These are phyloP conservation scores for Mallotus villosus DNA, from an alignment of 2,797 vertebrate species.

Conservation along the genomic window DNA sequence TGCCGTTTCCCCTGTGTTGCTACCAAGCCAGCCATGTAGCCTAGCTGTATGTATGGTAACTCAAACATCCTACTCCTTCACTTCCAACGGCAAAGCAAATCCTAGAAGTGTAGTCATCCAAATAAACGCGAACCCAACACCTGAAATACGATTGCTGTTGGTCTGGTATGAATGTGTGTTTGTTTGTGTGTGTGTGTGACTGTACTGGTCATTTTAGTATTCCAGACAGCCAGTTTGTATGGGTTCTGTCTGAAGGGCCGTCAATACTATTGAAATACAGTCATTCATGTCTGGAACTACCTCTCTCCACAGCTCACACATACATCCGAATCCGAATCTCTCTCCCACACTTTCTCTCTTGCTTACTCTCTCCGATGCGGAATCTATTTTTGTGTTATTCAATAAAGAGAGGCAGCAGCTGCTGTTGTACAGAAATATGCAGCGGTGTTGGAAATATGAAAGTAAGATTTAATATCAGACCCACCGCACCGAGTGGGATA, in stretches of 20 bases:
- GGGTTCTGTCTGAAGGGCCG: slow-evolving; percentile 66
- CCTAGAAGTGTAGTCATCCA: too few species aligned
- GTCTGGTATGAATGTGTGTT: neutral
- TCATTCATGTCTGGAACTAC: slow-evolving; percentile 71
- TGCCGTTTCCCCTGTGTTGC: too few species aligned
- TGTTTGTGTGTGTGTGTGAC: neutral
- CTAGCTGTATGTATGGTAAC: too few species aligned
- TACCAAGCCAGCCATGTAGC: too few species aligned
- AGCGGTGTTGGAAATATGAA: slow-evolving; percentile 48
- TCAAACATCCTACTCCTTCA: too few species aligned
- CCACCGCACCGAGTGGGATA: slow-evolving; percentile 46
- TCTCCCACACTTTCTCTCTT: slow-evolving; percentile 32
- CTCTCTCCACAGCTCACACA: slow-evolving; percentile 65
- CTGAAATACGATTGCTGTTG: slow-evolving; percentile 19
- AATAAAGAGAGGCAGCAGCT: slow-evolving; percentile 55
- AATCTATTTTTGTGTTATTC: slow-evolving; percentile 65
- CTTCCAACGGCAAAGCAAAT: too few species aligned
- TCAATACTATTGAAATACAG: slow-evolving; percentile 78
- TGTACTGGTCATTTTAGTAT: slow-evolving; percentile 51
- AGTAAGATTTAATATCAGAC: slow-evolving; percentile 67
- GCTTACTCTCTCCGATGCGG: slow-evolving; percentile 42
- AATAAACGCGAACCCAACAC: too few species aligned
- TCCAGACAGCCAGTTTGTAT: slow-evolving; percentile 56
- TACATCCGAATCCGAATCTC: slow-evolving; percentile 77
- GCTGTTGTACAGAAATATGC: slow-evolving; percentile 39